Percentiles rank a stretch among this genome's conserved stretches.
phyloP scores from a whole-genome alignment of 1,140 invertebrate genomes.

The Bicyclus anynana region DNA sequence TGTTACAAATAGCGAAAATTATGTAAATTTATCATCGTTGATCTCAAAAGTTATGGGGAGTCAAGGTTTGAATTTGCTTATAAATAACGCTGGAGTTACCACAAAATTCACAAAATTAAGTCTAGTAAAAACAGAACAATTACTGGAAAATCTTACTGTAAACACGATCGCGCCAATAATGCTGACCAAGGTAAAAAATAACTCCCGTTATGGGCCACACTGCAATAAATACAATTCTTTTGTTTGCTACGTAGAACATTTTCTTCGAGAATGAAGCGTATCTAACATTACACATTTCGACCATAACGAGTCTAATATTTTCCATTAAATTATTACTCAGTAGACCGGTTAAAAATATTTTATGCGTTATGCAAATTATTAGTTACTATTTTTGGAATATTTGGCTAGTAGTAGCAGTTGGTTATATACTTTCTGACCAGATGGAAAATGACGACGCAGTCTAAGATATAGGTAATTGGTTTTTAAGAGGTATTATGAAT shows the following conservation, averaged over 20 bases:
- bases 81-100: constrained; percentile 91
- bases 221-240: background rate
- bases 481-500: too few relatives aligned
- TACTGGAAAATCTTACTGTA: constrained; percentile 83
- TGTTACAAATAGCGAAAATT: constrained; percentile 80
- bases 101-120: constrained; percentile 85
- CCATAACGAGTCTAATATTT: background rate
- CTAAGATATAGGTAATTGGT: too few relatives aligned
- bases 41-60: constrained; percentile 80
- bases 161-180: constrained; percentile 91
- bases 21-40: constrained; percentile 77
- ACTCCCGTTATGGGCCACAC: background rate
- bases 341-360: too few relatives aligned
- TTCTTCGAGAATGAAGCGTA: background rate
- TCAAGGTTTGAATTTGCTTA: constrained; percentile 87
- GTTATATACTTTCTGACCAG: too few relatives aligned
- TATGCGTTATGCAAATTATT: too few relatives aligned
- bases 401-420: too few relatives aligned
- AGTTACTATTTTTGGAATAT: too few relatives aligned
- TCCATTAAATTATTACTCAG: too few relatives aligned
- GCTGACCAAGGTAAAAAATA: constrained; percentile 83
- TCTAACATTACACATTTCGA: background rate
- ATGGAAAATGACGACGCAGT: too few relatives aligned
- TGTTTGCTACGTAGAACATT: background rate
- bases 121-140: constrained; percentile 83